Evolutionary conservation across 1,140 invertebrate species (phyloP).

Genomic region (Odontomachus brunneus): DNA sequence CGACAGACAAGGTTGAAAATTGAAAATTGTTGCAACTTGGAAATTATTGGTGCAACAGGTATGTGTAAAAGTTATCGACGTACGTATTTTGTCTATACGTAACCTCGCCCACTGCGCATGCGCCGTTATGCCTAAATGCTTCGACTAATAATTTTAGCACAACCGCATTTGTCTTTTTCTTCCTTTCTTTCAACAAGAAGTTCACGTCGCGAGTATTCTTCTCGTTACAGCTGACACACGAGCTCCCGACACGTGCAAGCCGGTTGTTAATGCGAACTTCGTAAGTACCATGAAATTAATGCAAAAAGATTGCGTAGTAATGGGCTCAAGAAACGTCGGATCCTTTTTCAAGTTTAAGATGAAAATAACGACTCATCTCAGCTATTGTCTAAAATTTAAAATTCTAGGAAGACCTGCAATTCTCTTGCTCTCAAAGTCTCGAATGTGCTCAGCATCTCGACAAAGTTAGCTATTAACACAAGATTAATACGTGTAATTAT

Average conservation of each 20-base stretch:
- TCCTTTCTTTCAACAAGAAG: not conserved
- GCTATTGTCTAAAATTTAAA: too few species aligned
- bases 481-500: too few species aligned
- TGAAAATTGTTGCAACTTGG: not conserved
- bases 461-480: too few species aligned
- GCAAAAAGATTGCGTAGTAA: too few species aligned
- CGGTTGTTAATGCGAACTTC: not conserved
- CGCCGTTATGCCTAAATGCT: conserved; percentile 9
- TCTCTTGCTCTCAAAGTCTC: too few species aligned
- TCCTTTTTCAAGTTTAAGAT: too few species aligned
- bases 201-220: not conserved
- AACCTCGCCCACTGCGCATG: conserved; percentile 9
- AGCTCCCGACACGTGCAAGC: not conserved
- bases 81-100: conserved; percentile 9
- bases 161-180: not conserved
- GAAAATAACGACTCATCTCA: too few species aligned
- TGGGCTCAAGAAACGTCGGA: too few species aligned
- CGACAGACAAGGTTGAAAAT: not conserved
- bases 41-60: conserved; percentile 5
- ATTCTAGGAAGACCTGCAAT: too few species aligned
- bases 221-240: not conserved
- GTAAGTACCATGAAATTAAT: not conserved
- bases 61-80: conserved; percentile 61
- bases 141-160: conserved; percentile 37
- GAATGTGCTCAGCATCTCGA: too few species aligned